Conservation (phyloP, 2,888 invertebrate species). For the Archips xylosteana region DNA sequence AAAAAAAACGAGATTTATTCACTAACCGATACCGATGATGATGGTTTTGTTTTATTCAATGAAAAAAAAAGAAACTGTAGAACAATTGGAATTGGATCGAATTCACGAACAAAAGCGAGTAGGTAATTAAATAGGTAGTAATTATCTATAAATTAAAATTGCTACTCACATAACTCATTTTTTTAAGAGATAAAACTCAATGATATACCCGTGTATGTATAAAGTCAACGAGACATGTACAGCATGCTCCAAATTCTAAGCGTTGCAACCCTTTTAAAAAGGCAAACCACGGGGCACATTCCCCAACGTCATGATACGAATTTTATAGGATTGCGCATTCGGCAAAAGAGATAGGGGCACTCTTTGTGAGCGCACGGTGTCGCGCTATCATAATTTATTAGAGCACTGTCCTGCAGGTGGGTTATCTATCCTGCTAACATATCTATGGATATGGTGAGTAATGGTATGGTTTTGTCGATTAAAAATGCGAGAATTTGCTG, state of each 20-base stretch:
- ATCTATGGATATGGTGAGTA: constrained; percentile 5
- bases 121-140: too few relatives aligned
- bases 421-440: constrained; percentile 15
- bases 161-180: too few relatives aligned
- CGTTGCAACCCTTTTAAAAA: constrained; percentile 41
- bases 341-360: constrained; percentile 63
- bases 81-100: too few relatives aligned
- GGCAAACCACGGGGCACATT: constrained; percentile 46
- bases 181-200: too few relatives aligned
- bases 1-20: too few relatives aligned
- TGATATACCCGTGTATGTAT: too few relatives aligned
- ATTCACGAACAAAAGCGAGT: too few relatives aligned
- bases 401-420: constrained; percentile 54
- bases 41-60: too few relatives aligned
- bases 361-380: constrained; percentile 54
- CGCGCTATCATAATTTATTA: constrained; percentile 67
- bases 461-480: neutral
- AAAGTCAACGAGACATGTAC: neutral
- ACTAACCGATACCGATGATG: too few relatives aligned
- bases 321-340: constrained; percentile 51
- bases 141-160: too few relatives aligned
- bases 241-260: constrained; percentile 1
- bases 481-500: neutral
- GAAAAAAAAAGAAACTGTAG: too few relatives aligned
- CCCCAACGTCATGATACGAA: constrained; percentile 11